A percentile compares a stretch with the other conserved stretches of the same genome.
Evolutionary conservation across 2,113 vertebrate genomes (phyloP).

Genomic region (Dipodomys spectabilis): DNA sequence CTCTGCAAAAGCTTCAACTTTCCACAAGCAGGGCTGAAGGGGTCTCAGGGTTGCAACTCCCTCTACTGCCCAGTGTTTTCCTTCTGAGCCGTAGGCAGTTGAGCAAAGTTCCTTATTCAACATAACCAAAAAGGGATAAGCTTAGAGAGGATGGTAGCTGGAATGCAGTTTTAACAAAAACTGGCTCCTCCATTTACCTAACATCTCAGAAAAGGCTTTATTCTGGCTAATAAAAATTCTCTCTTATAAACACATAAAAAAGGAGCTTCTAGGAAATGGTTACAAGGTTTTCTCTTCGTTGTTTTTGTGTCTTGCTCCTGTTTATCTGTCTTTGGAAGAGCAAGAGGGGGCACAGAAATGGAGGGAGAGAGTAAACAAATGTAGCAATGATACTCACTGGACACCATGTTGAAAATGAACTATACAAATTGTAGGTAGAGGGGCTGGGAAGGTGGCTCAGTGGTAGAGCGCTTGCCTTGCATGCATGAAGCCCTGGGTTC

Average conservation of each 20-base stretch:
- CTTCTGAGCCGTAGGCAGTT: background rate
- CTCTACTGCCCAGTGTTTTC: slow-evolving; percentile 76
- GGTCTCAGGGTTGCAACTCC: slow-evolving; percentile 73
- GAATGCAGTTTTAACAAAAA: background rate
- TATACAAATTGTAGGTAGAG: too few relatives aligned
- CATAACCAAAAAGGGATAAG: background rate
- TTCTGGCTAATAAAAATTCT: background rate
- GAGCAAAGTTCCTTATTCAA: background rate
- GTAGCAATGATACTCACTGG: too few relatives aligned
- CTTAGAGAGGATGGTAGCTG: background rate
- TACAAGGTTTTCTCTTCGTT: too few relatives aligned
- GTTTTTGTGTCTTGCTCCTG: too few relatives aligned
- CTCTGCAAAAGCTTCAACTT: slow-evolving; percentile 22
- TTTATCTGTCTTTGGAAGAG: too few relatives aligned
- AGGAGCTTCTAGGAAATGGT: background rate
- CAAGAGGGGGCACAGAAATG: too few relatives aligned
- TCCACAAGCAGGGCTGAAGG: slow-evolving; percentile 36
- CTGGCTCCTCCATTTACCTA: background rate
- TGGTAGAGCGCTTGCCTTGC: too few relatives aligned
- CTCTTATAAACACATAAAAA: background rate
- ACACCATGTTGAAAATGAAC: too few relatives aligned
- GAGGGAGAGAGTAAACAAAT: too few relatives aligned
- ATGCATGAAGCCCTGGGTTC: too few relatives aligned
- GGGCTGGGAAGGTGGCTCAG: too few relatives aligned
- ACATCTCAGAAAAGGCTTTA: background rate